Percentiles rank a stretch among this genome's conserved stretches.
phyloP scores from a whole-genome alignment of 2,888 invertebrate genomes.

The Dyspetes luteomarginatus region DNA sequence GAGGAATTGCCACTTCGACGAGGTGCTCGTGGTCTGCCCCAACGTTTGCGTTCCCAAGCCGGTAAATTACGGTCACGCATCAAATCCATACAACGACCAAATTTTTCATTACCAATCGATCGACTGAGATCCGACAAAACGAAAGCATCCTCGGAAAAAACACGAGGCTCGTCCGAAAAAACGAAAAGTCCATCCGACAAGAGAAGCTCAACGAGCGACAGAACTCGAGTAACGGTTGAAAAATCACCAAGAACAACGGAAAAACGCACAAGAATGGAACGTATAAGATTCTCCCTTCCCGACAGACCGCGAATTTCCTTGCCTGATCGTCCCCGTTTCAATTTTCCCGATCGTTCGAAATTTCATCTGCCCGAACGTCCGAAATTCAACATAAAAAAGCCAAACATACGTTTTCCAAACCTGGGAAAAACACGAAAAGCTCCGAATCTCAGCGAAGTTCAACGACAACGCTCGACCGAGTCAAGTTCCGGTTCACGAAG shows the following conservation, averaged over 20 bases:
- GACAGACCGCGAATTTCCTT: conserved; percentile 84
- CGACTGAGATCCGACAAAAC: conserved; percentile 79
- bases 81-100: conserved; percentile 86
- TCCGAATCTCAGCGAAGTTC: conserved; percentile 74
- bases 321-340: conserved; percentile 84
- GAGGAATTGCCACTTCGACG: conserved; percentile 84
- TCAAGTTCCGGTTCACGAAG: conserved; percentile 85
- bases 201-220: conserved; percentile 63
- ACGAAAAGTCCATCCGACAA: conserved; percentile 60
- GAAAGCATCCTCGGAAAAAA: conserved; percentile 73
- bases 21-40: conserved; percentile 80
- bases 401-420: conserved; percentile 84
- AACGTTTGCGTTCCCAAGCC: conserved; percentile 89
- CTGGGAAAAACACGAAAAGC: conserved; percentile 64
- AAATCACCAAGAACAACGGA: conserved; percentile 66
- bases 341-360: conserved; percentile 84
- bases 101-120: conserved; percentile 82
- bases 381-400: conserved; percentile 85
- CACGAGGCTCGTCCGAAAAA: conserved; percentile 64
- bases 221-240: conserved; percentile 59
- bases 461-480: conserved; percentile 84
- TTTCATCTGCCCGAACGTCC: conserved; percentile 86
- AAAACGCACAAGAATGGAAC: conserved; percentile 84
- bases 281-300: conserved; percentile 87
- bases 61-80: conserved; percentile 89